phyloP scores from a whole-genome alignment of 2,113 vertebrate species.

The Toxotes chatareus region DNA sequence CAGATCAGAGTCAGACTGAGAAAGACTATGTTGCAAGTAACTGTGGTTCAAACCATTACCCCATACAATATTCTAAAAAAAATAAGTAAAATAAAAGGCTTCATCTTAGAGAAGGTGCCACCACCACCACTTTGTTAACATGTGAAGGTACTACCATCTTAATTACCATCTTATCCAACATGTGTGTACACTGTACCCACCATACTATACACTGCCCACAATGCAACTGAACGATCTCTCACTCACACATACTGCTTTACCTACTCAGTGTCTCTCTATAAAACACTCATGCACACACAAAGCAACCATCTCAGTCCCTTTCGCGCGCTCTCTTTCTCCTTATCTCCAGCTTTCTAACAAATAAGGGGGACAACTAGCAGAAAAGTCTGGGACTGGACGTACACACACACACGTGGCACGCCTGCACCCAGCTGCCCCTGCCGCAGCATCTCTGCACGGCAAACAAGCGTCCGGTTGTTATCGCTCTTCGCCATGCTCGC shows the following conservation, averaged over 20 bases:
- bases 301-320: conserved; percentile 42
- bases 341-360: conserved; percentile 69
- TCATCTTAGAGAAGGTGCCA: background rate
- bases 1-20: too few relatives aligned
- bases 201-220: background rate
- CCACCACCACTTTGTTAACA: background rate
- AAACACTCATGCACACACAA: conserved; percentile 26
- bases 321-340: conserved; percentile 50
- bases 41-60: too few relatives aligned
- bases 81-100: too few relatives aligned
- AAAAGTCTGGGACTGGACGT: conserved; percentile 65
- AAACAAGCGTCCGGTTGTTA: conserved; percentile 83
- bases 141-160: background rate
- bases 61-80: too few relatives aligned
- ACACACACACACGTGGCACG: conserved; percentile 37
- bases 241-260: conserved; percentile 15
- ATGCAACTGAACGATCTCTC: background rate
- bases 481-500: conserved; percentile 81
- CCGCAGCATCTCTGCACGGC: conserved; percentile 66
- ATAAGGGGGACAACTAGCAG: conserved; percentile 62
- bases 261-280: conserved; percentile 20
- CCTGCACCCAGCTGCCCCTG: conserved; percentile 55
- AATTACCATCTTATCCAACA: background rate
- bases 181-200: background rate
- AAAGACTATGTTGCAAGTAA: too few relatives aligned